phyloP scores from a whole-genome alignment of 2,797 vertebrate species.

The Ctenopoma multispine region DNA sequence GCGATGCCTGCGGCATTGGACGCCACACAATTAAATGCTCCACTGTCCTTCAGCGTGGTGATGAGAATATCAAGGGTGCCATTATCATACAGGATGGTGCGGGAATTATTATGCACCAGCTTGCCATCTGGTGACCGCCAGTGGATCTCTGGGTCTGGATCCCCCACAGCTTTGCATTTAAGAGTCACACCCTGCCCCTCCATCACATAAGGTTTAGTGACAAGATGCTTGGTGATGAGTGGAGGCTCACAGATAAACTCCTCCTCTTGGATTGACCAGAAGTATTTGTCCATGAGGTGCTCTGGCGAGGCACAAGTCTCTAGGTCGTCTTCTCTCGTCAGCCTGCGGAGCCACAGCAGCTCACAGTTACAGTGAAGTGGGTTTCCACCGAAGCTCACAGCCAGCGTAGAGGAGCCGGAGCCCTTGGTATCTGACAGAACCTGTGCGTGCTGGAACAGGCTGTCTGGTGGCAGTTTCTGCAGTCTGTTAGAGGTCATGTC shows the following conservation, averaged over 20 bases:
- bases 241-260: constrained; percentile 94
- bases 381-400: constrained; percentile 94
- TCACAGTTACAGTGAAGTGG: constrained; percentile 96
- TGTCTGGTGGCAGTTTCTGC: constrained; percentile 92
- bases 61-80: constrained; percentile 94
- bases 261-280: constrained; percentile 96
- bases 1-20: constrained; percentile 95
- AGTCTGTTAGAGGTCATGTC: constrained; percentile 96
- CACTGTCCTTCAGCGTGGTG: constrained; percentile 93
- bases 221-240: constrained; percentile 88
- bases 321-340: constrained; percentile 90
- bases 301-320: constrained; percentile 95
- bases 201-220: constrained; percentile 87
- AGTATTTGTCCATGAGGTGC: constrained; percentile 93
- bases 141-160: constrained; percentile 92
- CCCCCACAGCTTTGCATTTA: constrained; percentile 91
- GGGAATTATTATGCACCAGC: constrained; percentile 91
- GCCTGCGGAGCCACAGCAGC: constrained; percentile 91
- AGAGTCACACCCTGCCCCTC: constrained; percentile 92
- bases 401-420: constrained; percentile 84
- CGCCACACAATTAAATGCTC: constrained; percentile 93
- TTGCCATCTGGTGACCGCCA: constrained; percentile 94
- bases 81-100: constrained; percentile 88
- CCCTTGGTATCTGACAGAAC: constrained; percentile 83
- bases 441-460: constrained; percentile 91